phyloP scores from a whole-genome alignment of 1,140 invertebrate genomes.

The Leucophenga varia region DNA sequence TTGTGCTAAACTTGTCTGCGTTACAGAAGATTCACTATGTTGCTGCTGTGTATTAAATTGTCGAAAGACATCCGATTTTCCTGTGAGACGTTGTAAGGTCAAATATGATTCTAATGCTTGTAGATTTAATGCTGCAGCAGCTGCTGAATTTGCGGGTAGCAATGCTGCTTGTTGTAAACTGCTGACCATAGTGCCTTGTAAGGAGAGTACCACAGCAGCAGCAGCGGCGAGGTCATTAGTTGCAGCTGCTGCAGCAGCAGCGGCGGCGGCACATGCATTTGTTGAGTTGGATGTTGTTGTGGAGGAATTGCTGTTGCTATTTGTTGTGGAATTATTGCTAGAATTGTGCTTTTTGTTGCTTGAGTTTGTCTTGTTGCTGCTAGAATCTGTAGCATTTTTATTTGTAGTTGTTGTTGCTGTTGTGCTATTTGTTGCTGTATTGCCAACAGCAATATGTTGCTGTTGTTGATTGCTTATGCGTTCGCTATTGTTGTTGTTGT shows the following conservation, averaged over 20 bases:
- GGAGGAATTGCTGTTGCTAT: background rate
- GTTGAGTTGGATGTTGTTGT: constrained; percentile 1
- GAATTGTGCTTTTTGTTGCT: constrained; percentile 10
- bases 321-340: constrained; percentile 3
- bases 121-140: constrained; percentile 75
- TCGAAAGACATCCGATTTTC: constrained; percentile 51
- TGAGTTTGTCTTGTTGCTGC: constrained; percentile 8
- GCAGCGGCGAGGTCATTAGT: constrained; percentile 55
- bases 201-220: constrained; percentile 66
- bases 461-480: background rate
- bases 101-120: constrained; percentile 82
- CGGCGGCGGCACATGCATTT: constrained; percentile 33
- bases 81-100: constrained; percentile 71
- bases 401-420: constrained; percentile 16
- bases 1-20: too few species aligned
- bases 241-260: constrained; percentile 36
- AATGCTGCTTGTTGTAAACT: constrained; percentile 74
- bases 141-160: constrained; percentile 73
- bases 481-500: background rate
- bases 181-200: constrained; percentile 75
- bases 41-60: constrained; percentile 16
- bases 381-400: constrained; percentile 3
- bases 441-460: too few species aligned
- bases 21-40: too few species aligned
- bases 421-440: constrained; percentile 7